Conservation (phyloP, 23 tunicate species). For the Trididemnum miniatum region DNA sequence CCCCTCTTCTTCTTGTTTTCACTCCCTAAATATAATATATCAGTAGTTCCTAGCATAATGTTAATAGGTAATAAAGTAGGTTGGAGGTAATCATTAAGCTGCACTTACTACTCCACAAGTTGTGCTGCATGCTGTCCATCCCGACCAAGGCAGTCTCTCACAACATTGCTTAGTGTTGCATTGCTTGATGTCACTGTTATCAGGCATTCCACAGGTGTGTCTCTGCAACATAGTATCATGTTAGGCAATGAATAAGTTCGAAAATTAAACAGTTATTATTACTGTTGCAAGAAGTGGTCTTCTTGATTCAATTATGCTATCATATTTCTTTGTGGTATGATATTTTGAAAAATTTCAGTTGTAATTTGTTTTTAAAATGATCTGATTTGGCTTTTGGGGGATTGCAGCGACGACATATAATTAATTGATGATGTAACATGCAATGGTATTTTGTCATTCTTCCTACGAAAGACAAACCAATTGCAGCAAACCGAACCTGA, state of each 20-base stretch:
- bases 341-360: neutral
- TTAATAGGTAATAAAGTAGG: too few relatives aligned
- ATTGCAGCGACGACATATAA: neutral
- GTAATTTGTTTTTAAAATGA: neutral
- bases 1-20: slow-evolving; percentile 56
- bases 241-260: too few relatives aligned
- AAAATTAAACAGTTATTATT: too few relatives aligned
- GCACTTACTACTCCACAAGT: slow-evolving; percentile 66
- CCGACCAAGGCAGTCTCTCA: slow-evolving; percentile 62
- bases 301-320: too few relatives aligned
- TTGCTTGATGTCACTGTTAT: slow-evolving; percentile 22
- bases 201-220: slow-evolving; percentile 50
- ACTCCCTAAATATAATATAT: slow-evolving; percentile 56
- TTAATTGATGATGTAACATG: too few relatives aligned
- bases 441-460: too few relatives aligned
- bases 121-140: slow-evolving; percentile 82
- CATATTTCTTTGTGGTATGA: too few relatives aligned
- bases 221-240: slow-evolving; percentile 44
- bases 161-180: slow-evolving; percentile 66
- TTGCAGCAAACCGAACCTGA: too few relatives aligned
- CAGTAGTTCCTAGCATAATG: too few relatives aligned
- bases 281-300: too few relatives aligned
- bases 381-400: neutral
- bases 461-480: too few relatives aligned
- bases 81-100: neutral